phyloP scores from a whole-genome alignment of 2,888 invertebrate species.

The Spodoptera littoralis region DNA sequence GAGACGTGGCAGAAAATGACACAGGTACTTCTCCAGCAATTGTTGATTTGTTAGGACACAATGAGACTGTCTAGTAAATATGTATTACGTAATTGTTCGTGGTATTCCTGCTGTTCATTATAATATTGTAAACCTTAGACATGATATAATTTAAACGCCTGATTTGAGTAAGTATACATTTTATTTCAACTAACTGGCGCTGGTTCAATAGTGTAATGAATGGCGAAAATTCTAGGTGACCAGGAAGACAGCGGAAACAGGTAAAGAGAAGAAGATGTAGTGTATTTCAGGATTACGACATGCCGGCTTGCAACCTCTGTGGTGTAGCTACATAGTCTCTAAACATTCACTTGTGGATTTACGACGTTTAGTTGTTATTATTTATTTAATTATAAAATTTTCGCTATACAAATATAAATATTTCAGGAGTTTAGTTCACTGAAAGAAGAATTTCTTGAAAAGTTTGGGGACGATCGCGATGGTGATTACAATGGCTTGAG shows the following conservation, averaged over 20 bases:
- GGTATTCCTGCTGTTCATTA: slow-evolving; percentile 24
- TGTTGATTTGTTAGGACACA: slow-evolving; percentile 43
- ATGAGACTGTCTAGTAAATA: slow-evolving; percentile 7
- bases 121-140: slow-evolving; percentile 13
- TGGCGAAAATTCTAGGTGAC: slow-evolving; percentile 40
- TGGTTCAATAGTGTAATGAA: slow-evolving; percentile 37
- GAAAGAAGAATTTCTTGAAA: slow-evolving; percentile 84
- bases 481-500: slow-evolving; percentile 72
- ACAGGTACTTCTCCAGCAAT: slow-evolving; percentile 90
- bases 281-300: not conserved
- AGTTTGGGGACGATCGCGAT: slow-evolving; percentile 74
- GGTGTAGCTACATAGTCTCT: not conserved
- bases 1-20: slow-evolving; percentile 99
- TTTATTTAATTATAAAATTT: not conserved
- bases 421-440: slow-evolving; percentile 82
- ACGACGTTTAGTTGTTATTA: slow-evolving; percentile 8
- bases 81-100: slow-evolving; percentile 15
- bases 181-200: slow-evolving; percentile 5
- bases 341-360: slow-evolving; percentile 1
- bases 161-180: slow-evolving; percentile 39
- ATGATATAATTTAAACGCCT: slow-evolving; percentile 6
- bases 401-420: slow-evolving; percentile 18
- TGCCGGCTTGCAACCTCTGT: not conserved
- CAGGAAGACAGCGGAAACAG: slow-evolving; percentile 62
- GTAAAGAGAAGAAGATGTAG: slow-evolving; percentile 31